Base-by-base conservation (phyloP, 2,888 invertebrate species). In the Hypolimnas misippus region DNA sequence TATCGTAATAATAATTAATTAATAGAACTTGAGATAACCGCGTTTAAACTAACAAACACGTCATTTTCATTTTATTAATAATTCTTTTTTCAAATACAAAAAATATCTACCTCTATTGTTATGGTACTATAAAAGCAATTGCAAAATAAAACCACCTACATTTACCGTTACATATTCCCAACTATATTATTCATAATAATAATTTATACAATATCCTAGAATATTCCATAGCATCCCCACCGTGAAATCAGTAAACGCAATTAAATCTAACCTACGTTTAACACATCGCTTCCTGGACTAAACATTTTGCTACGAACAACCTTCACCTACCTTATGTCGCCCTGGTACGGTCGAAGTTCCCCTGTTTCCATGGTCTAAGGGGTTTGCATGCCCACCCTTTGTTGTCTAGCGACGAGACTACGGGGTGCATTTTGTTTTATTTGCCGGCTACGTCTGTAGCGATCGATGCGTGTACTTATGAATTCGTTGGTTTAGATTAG, bases 351-450 rank as follows among this genome's bases (percentile, higher is more conserved):
- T 51, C 62, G n/a, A 70, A 64, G 73, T 76, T 82, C 6, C 65
- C 55, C 57, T 71, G 62, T 57, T 21, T 38, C 3, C 6, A 16
- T 35, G 49, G 38, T 42, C 65, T 59, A 63, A 66, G 77, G 80
- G 76, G 73, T 77, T 85, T 76, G 87, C 69, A 65, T 69, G 75
- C 69, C 74, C 78, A 82, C 82, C 83, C 90, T 90, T 90, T 90
- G 90, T 90, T 89, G 90, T 90, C 90, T 90, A 83, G 82, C 72
- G 83, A 81, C 86, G 84, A 87, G 88, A 86, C 88, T 77, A 76
- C 71, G 74, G 79, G 84, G 79, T 81, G 79, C 82, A 79, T 86
- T 88, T 89, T 87, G 87, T 87, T 89, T 88, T 89, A 87, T 89
- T 89, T 88, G 85, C 74, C 55, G 65, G 64, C 65, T 66, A 66